Evolutionary conservation across 2,888 invertebrate genomes (phyloP).

Genomic region (Apotomis betuletana): DNA sequence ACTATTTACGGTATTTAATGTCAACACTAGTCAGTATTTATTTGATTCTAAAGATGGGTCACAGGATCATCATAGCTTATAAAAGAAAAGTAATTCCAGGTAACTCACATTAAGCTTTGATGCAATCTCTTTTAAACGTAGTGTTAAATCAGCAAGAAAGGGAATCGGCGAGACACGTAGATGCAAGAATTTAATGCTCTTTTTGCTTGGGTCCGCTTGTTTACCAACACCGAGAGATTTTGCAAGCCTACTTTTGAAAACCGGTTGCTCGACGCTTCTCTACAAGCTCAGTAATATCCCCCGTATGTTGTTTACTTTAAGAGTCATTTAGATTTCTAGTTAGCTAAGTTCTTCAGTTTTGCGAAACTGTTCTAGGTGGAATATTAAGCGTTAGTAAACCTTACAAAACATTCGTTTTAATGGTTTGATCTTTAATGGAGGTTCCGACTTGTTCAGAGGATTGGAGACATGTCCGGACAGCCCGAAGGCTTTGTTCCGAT

Average conservation of each 20-base stretch:
- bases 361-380: constrained; percentile 31
- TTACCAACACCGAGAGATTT: constrained; percentile 59
- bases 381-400: constrained; percentile 11
- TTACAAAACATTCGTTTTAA: constrained; percentile 25
- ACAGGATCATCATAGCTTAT: not conserved
- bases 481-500: not conserved
- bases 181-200: constrained; percentile 28
- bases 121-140: constrained; percentile 38
- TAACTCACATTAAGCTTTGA: constrained; percentile 8
- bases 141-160: constrained; percentile 39
- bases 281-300: constrained; percentile 16
- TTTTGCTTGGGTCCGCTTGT: constrained; percentile 43
- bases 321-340: constrained; percentile 10
- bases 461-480: constrained; percentile 37
- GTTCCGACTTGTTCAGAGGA: constrained; percentile 16
- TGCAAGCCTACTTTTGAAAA: constrained; percentile 74
- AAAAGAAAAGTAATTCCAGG: constrained; percentile 19
- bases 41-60: too few relatives aligned
- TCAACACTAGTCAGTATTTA: too few relatives aligned
- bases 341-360: constrained; percentile 18
- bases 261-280: constrained; percentile 67
- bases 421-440: not conserved
- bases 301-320: constrained; percentile 26
- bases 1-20: not conserved
- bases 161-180: constrained; percentile 44